A percentile compares a stretch with the other conserved stretches of the same genome.
Conservation (phyloP, 2,888 invertebrate species). For the Zaprionus lineosus region DNA sequence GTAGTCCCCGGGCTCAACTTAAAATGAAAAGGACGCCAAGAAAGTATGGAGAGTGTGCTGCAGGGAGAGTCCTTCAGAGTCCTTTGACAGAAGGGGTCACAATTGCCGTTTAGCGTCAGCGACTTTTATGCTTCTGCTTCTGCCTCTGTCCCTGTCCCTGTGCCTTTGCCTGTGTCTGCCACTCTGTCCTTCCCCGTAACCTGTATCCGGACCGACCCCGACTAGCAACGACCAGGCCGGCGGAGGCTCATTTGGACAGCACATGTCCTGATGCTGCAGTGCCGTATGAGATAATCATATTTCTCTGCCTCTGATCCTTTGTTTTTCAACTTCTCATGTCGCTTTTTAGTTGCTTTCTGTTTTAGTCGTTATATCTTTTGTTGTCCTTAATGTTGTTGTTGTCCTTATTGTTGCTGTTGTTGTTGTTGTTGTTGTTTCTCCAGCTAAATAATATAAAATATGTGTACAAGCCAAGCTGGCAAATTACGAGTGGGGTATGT, state of each 20-base stretch:
- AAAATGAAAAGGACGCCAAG: too few relatives aligned
- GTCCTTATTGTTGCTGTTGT: too few relatives aligned
- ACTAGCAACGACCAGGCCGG: constrained; percentile 17
- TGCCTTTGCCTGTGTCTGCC: too few relatives aligned
- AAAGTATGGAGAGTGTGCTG: too few relatives aligned
- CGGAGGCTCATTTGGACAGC: constrained; percentile 33
- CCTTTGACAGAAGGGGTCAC: constrained; percentile 20
- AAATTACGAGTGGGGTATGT: constrained; percentile 62
- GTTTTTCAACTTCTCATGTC: constrained; percentile 1
- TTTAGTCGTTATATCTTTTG: too few relatives aligned
- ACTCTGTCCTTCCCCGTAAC: too few relatives aligned
- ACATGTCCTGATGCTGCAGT: constrained; percentile 62
- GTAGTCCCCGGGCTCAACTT: too few relatives aligned
- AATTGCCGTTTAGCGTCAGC: constrained; percentile 36
- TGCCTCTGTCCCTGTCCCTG: too few relatives aligned
- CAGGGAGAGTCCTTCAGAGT: constrained; percentile 3
- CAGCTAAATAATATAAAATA: constrained; percentile 75
- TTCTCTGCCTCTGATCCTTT: constrained; percentile 45
- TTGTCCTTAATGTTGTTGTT: too few relatives aligned
- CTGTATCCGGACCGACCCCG: too few relatives aligned
- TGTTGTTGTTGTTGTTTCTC: too few relatives aligned
- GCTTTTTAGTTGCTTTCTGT: constrained; percentile 6
- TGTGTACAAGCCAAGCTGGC: constrained; percentile 71
- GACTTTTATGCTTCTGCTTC: not conserved
- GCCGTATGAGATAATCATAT: constrained; percentile 73